These are phyloP conservation scores for Acanthornis magna DNA, from an alignment of 2,797 vertebrate genomes.

Conservation along the genomic window DNA sequence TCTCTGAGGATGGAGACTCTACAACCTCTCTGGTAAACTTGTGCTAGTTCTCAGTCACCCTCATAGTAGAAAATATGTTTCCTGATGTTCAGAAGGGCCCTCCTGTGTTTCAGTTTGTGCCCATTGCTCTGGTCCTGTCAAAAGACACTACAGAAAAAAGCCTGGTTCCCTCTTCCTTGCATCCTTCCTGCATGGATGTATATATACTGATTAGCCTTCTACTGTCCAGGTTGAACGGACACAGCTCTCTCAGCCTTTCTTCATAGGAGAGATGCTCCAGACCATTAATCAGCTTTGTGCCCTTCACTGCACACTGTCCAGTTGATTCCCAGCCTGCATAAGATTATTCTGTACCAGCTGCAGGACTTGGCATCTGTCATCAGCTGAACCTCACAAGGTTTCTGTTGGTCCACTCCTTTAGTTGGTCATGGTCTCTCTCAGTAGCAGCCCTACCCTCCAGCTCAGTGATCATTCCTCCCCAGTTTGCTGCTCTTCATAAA, in stretches of 20 bases:
- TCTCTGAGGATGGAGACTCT: background rate
- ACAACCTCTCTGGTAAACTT: background rate
- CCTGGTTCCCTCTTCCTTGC: background rate
- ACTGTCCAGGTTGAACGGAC: background rate
- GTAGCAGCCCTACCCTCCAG: background rate
- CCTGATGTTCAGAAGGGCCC: background rate
- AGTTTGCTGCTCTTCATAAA: background rate
- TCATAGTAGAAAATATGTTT: background rate
- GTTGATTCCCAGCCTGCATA: background rate
- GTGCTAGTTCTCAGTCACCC: background rate
- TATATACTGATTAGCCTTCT: background rate
- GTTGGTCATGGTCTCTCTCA: background rate
- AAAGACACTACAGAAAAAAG: background rate
- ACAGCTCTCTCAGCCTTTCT: background rate
- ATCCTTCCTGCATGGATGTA: background rate
- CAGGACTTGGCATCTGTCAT: background rate
- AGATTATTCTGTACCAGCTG: background rate
- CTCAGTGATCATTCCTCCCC: background rate
- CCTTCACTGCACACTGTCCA: background rate
- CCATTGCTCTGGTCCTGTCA: background rate
- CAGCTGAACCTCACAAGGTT: no score
- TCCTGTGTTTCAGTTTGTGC: background rate
- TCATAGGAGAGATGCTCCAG: background rate
- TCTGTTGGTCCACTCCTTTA: no score
- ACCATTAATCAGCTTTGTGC: background rate